Evolutionary conservation across 2,113 vertebrate species (phyloP), one percentile per base, ranked within the genome.

Genomic region (Charina bottae): DNA sequence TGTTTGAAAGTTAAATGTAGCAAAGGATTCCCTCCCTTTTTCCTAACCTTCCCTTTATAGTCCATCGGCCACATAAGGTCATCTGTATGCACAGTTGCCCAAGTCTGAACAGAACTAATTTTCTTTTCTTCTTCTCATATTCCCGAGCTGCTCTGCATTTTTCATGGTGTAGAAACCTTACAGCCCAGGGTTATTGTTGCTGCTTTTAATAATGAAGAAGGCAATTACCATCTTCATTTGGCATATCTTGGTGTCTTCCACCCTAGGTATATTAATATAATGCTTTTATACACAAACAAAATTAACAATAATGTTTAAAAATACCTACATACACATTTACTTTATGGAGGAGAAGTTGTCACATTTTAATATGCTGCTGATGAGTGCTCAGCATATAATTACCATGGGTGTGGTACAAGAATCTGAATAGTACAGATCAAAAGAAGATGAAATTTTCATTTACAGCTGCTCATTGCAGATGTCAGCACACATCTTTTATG

Each of bases 361-460:
- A 84, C 4, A n/a, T 28, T 89, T 89, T 89, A 60, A 89, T 54
- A 42, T 49, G 54, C 62, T 54, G 56, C 28, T 60, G 91, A 54
- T 37, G 78, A 42, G 23, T 13, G 33, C 58, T 84, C 87, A 62
- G 37, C 33, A 11, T 88, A 91, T 0, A 49, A 93, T 90, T 60
- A 90, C 46, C 0, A 13, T 64, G 37, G 6, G 13, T 68, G 59
- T 49, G 3, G 56, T n/a, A 46, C 10, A 92, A 92, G 87, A 91
- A 12, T 17, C 89, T 88, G 4, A 54, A 78, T 3, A 4, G 87
- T 54, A 58, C 2, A 85, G 24, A 28, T 33, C 84, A 24, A 86
- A 90, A 88, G 85, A 92, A 88, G 72, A 92, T 92, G 72, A 53
- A 87, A 90, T 89, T 55, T 89, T n/a, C 89, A 11, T 86, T 93